Conservation (phyloP, 2,113 vertebrate genomes). For the Columba livia region DNA sequence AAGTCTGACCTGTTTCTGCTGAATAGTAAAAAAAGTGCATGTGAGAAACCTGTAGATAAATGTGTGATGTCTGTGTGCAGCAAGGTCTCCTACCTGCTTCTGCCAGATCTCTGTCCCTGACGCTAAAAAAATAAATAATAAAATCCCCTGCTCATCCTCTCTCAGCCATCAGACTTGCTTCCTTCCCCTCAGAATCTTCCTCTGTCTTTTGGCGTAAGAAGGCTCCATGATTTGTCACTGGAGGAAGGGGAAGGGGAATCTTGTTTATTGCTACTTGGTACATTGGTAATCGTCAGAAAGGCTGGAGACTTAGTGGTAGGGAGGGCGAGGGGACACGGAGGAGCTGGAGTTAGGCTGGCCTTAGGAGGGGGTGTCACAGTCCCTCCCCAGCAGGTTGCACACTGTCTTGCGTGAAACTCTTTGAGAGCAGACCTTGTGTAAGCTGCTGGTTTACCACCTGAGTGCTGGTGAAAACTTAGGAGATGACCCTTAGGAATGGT, state of each 20-base stretch:
- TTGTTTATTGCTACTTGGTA: background rate
- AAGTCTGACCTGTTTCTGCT: background rate
- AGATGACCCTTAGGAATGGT: background rate
- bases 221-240: background rate
- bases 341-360: background rate
- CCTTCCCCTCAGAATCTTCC: background rate
- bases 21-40: background rate
- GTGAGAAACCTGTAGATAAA: background rate
- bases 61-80: background rate
- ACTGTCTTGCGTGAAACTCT: no score
- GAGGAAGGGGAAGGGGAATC: background rate
- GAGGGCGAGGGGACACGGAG: background rate
- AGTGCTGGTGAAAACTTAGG: background rate
- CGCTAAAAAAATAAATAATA: no score
- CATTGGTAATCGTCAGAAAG: background rate
- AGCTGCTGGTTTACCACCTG: background rate
- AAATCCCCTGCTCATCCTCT: background rate
- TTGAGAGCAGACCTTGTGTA: background rate
- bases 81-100: background rate
- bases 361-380: no score
- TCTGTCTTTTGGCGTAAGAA: background rate
- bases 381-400: no score
- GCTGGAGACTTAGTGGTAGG: background rate
- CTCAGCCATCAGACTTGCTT: background rate
- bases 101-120: background rate